These are phyloP conservation scores for Schlechtendalia chinensis DNA, from an alignment of 1,140 invertebrate genomes.

Conservation along the genomic window DNA sequence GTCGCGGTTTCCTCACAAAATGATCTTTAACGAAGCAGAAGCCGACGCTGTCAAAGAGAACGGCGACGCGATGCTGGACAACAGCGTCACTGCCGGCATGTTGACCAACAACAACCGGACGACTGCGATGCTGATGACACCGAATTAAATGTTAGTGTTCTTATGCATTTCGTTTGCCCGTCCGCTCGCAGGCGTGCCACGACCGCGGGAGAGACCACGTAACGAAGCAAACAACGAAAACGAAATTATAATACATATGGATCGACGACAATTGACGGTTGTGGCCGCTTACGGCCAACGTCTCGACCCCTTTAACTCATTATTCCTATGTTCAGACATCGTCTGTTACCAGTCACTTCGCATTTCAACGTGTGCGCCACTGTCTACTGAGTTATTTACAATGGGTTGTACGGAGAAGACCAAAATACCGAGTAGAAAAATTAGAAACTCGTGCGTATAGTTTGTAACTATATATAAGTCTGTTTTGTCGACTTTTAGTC, in stretches of 20 bases:
- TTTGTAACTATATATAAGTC: not conserved
- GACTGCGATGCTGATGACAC: conserved; percentile 29
- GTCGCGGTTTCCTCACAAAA: not conserved
- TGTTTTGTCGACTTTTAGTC: not conserved
- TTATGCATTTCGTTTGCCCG: not conserved
- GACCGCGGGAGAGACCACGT: too few species aligned
- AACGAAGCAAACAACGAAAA: too few species aligned
- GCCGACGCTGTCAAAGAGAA: not conserved
- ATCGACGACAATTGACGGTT: not conserved
- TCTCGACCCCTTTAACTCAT: not conserved
- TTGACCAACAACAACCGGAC: conserved; percentile 40
- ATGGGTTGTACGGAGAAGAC: not conserved
- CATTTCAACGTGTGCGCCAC: too few species aligned
- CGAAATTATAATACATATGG: too few species aligned
- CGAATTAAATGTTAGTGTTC: conserved; percentile 27
- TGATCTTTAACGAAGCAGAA: conserved; percentile 4
- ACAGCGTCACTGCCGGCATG: not conserved
- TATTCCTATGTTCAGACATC: not conserved
- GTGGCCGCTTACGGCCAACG: not conserved
- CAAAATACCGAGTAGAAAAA: not conserved
- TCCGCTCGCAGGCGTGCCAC: too few species aligned
- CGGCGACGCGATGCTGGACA: conserved; percentile 5
- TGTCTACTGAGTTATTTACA: too few species aligned
- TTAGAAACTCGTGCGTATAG: not conserved
- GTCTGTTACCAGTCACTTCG: too few species aligned